Evolutionary conservation across 2,888 invertebrate genomes (phyloP).

Genomic region (Temnothorax rugatulus): DNA sequence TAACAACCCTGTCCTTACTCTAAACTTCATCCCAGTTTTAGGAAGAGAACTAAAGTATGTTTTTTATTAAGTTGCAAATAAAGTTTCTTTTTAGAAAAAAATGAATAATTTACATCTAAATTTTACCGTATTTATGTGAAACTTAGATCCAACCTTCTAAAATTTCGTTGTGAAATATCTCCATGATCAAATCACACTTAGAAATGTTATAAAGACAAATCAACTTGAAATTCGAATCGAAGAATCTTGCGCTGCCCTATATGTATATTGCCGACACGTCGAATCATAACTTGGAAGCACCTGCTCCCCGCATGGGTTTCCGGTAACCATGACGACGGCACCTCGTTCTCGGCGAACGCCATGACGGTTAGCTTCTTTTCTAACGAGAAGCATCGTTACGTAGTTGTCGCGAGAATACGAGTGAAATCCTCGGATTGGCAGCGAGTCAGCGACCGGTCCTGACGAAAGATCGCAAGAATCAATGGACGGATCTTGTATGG

Average conservation of each 20-base stretch:
- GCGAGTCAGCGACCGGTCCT: neutral
- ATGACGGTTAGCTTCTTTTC: constrained; percentile 74
- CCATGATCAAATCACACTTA: neutral
- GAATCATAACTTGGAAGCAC: constrained; percentile 67
- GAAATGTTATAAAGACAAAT: constrained; percentile 2
- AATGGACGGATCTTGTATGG: constrained; percentile 28
- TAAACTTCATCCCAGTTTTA: constrained; percentile 4
- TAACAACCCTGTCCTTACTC: neutral
- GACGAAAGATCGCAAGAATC: constrained; percentile 33
- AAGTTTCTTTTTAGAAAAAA: neutral
- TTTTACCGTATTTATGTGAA: neutral
- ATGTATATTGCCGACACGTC: constrained; percentile 54
- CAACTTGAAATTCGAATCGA: constrained; percentile 6
- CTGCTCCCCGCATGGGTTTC: constrained; percentile 59
- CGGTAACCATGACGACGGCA: constrained; percentile 70
- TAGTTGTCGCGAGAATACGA: constrained; percentile 43
- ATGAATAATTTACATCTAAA: neutral
- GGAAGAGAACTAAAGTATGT: neutral
- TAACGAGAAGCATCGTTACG: constrained; percentile 74
- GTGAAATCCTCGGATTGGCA: constrained; percentile 40
- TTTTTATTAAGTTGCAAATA: neutral
- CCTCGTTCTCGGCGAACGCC: constrained; percentile 65
- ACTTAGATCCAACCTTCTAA: neutral
- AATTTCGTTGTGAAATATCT: neutral
- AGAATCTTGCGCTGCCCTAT: constrained; percentile 20